Base-by-base conservation (phyloP, 2,797 vertebrate species). In the Myioborus miniatus region DNA sequence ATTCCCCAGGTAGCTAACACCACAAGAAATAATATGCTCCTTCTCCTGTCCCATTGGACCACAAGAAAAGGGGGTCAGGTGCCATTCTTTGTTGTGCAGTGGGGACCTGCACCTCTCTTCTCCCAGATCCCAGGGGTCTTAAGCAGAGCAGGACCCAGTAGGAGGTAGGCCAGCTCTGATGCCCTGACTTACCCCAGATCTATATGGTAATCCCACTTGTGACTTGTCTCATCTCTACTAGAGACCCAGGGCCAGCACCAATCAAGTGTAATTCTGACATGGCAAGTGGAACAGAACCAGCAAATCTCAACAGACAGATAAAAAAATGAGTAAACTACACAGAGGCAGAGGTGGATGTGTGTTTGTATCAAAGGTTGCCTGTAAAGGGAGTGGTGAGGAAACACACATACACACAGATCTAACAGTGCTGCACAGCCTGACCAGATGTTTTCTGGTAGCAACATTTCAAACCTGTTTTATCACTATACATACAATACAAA, bases 41-140 rank as follows among this genome's bases (percentile, higher is more conserved):
- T 78, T 82, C 46, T 75, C 13, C 41, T 60, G 16, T 59, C 2
- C 1, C 18, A 23, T 2, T 62, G 23, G 53, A 58, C 21, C 15
- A 16, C 12, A 18, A 67, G 6, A 32, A 36, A 59, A 59, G 2
- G 21, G 4, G 14, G 21, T 4, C 23, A 75, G 30, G 16, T 46
- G 6, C 7, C 36, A 30, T 44, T 5, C 17, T 71, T 68, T 59
- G n/a, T 26, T 55, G 8, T 20, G 26, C 30, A 44, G 4, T 32
- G 11, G 6, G 17, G 15, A 44, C 18, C 22, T 36, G 27, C 8
- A 58, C 2, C 5, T 55, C n/a, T 50, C 69, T 50, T 76, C 17
- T 77, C 17, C 7, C n/a, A 3, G 1, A 23, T 1, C 3, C 5
- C 15, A 6, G 15, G 1, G 6, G 2, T 26, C 11, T 12, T 19